phyloP scores from a whole-genome alignment of 2,113 vertebrate species.

The Pipra filicauda region DNA sequence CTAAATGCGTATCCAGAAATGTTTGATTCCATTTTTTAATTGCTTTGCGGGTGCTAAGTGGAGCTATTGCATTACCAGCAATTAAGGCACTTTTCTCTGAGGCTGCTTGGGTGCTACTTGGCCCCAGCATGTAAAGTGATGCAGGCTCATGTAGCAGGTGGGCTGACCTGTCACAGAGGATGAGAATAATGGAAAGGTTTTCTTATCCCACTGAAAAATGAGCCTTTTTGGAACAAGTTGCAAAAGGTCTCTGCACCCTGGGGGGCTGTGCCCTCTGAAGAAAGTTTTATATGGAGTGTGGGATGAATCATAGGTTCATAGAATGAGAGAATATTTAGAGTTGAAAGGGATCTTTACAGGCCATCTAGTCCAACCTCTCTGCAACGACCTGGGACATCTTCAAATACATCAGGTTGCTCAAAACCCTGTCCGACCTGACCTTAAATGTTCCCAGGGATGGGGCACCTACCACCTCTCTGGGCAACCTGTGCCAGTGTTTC shows the following conservation, averaged over 20 bases:
- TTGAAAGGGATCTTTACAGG: not conserved
- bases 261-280: not conserved
- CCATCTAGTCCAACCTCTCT: not conserved
- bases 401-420: not conserved
- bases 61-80: conserved; percentile 55
- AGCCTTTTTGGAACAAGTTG: not conserved
- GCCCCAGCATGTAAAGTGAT: fast-evolving
- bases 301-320: not conserved
- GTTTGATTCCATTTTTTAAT: conserved; percentile 61
- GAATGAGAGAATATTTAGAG: not conserved
- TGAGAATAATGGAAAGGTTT: not conserved
- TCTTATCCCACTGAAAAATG: not conserved
- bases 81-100: not conserved
- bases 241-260: not conserved
- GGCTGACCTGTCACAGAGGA: not conserved
- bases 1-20: conserved; percentile 57
- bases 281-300: not conserved
- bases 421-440: not conserved
- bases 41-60: conserved; percentile 62
- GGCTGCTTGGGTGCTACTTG: not conserved
- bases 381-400: not conserved
- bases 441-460: not conserved
- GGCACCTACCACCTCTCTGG: not conserved
- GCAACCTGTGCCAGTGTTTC: not conserved
- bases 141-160: fast-evolving